phyloP scores from a whole-genome alignment of 2,888 invertebrate genomes.

The Trilocha varians region DNA sequence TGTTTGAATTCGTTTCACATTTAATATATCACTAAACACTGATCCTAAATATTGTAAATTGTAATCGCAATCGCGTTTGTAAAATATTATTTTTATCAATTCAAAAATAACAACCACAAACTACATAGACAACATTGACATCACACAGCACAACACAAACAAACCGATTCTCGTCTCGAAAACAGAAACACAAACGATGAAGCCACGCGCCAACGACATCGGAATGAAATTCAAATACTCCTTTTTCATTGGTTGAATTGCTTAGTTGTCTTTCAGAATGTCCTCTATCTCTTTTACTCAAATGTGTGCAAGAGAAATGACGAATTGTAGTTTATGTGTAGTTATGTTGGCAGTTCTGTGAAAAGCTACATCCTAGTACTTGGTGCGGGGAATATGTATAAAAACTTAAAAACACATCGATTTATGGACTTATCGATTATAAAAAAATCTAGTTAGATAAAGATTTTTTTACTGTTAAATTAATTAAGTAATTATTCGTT shows the following conservation, averaged over 20 bases:
- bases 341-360: neutral
- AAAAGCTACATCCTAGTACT: no score
- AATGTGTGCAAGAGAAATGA: conserved; percentile 12
- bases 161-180: neutral
- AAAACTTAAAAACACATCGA: no score
- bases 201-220: conserved; percentile 58
- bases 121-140: neutral
- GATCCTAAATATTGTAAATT: neutral
- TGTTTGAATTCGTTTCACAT: neutral
- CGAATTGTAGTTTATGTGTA: neutral
- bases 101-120: conserved; percentile 3
- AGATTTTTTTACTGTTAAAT: no score
- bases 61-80: no score
- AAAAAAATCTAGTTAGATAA: no score
- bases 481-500: no score
- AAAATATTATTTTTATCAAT: conserved; percentile 1
- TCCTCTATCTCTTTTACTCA: conserved; percentile 10
- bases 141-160: conserved; percentile 8
- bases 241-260: conserved; percentile 47
- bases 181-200: conserved; percentile 24
- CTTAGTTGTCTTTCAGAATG: conserved; percentile 8
- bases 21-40: neutral
- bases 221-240: conserved; percentile 50
- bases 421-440: no score
- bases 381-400: no score